Evolutionary conservation across 2,113 vertebrate genomes (phyloP).

Genomic region (Tauraco erythrolophus): DNA sequence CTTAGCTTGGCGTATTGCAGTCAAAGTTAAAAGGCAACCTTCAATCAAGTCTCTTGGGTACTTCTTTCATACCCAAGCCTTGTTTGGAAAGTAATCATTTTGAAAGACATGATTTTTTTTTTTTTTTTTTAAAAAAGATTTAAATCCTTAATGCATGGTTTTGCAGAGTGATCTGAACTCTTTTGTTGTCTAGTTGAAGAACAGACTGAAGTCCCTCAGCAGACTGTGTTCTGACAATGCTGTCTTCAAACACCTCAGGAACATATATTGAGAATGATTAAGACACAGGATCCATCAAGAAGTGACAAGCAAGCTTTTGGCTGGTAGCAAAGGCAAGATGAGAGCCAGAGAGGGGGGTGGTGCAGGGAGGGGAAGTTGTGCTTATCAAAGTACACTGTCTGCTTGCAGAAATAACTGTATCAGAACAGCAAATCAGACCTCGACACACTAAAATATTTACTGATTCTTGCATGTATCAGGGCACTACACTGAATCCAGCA

Average conservation of each 20-base stretch:
- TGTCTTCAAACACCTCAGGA: neutral
- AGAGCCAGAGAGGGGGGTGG: neutral
- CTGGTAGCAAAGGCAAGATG: constrained; percentile 14
- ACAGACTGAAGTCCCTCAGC: neutral
- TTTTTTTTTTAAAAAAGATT: neutral
- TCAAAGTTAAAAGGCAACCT: constrained; percentile 2
- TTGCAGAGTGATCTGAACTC: neutral
- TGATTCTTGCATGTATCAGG: neutral
- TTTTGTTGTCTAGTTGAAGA: neutral
- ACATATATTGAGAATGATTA: neutral
- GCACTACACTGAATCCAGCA: neutral
- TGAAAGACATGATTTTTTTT: neutral
- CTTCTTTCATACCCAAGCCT: neutral
- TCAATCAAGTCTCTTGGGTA: neutral
- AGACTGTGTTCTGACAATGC: neutral
- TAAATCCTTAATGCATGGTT: neutral
- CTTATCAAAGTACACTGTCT: neutral
- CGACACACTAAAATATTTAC: neutral
- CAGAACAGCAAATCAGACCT: neutral
- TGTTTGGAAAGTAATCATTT: neutral
- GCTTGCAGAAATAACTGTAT: neutral
- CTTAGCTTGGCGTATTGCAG: neutral
- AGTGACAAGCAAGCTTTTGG: constrained; percentile 6
- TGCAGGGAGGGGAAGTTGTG: neutral
- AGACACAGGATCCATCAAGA: constrained; percentile 15